A percentile compares a stretch with the other conserved stretches of the same genome.
These are phyloP conservation scores for Cephus sareptanus DNA, from an alignment of 2,888 invertebrate genomes.

Conservation along the genomic window DNA sequence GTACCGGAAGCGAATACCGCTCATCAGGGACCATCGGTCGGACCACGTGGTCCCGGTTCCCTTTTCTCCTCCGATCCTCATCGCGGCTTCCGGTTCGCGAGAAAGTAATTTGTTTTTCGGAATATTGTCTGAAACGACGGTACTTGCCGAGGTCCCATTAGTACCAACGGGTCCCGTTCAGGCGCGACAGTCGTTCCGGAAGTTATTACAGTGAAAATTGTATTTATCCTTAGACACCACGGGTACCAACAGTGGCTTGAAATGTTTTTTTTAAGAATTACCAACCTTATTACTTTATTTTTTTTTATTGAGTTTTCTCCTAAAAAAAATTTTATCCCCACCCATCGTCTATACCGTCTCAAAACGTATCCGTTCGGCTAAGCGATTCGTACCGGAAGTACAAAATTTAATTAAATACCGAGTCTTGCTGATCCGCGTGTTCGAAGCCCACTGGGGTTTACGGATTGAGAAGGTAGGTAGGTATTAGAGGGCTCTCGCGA, in stretches of 20 bases:
- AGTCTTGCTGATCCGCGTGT: slow-evolving; percentile 55
- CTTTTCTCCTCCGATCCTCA: slow-evolving; percentile 14
- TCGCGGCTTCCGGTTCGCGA: neutral
- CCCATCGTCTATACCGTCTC: neutral
- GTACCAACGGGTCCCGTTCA: neutral
- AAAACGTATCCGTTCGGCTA: neutral
- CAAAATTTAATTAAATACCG: slow-evolving; percentile 57
- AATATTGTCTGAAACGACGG: neutral
- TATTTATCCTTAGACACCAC: neutral
- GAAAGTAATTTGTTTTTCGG: neutral
- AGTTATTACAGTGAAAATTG: neutral
- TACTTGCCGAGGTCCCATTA: neutral
- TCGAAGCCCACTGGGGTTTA: slow-evolving; percentile 15
- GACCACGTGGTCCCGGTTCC: slow-evolving; percentile 18
- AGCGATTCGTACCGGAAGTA: neutral
- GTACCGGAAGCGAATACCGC: slow-evolving; percentile 61
- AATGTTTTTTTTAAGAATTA: neutral
- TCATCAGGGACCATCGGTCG: slow-evolving; percentile 59
- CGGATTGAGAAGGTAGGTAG: neutral
- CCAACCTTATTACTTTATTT: neutral
- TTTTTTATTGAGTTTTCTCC: neutral
- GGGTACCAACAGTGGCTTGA: neutral
- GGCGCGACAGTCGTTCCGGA: neutral
- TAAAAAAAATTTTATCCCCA: neutral
- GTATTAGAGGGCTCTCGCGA: slow-evolving; percentile 1